Base-by-base conservation (phyloP, 1,140 invertebrate genomes). In the Oreohelix idahoensis region DNA sequence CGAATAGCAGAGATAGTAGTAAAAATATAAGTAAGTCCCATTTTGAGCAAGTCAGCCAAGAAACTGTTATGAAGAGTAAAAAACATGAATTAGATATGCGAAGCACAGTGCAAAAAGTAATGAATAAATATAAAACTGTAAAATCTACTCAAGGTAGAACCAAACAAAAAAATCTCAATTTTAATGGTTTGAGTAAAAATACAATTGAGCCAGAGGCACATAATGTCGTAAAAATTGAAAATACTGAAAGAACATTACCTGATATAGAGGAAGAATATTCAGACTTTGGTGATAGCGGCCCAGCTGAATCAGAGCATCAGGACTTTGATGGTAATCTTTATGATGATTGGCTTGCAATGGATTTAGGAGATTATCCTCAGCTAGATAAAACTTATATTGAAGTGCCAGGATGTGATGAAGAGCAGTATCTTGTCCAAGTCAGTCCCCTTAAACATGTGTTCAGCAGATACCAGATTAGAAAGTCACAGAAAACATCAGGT, bases 361-460 rank as follows among this genome's bases (percentile, higher is more conserved):
- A 76, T 26, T 15, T 49, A 2, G 36, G 45, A 10, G 76, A 42
- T 26, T 45, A 76, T 69, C 35, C 73, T 23, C 26, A 80, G 36
- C 23, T 20, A 0, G 26, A 73, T 17, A 45, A 63, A 35, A 70
- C 74, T n/a, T 36, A 39, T 20, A 80, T 79, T 23, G 85, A 86
- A 71, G 29, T 79, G 2, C 75, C 84, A 17, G 76, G 53, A 36
- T 35, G 36, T 70, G 90, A 91, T 53, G 89, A 88, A 86, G 90
- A 91, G 76, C 90, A 91, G 80, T 88, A 89, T 80, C 74, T 91
- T 36, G 89, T 89, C 1, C 90, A 90, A 77, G 86, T 90, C 39
- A 79, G 83, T 58, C 88, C 89, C 26, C 86, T 84, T 35, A 58
- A 80, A 45, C 84, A 88, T 32, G 88, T 90, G 1, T 89, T 91